phyloP scores from a whole-genome alignment of 2,113 vertebrate species.

The Falco punctatus region DNA sequence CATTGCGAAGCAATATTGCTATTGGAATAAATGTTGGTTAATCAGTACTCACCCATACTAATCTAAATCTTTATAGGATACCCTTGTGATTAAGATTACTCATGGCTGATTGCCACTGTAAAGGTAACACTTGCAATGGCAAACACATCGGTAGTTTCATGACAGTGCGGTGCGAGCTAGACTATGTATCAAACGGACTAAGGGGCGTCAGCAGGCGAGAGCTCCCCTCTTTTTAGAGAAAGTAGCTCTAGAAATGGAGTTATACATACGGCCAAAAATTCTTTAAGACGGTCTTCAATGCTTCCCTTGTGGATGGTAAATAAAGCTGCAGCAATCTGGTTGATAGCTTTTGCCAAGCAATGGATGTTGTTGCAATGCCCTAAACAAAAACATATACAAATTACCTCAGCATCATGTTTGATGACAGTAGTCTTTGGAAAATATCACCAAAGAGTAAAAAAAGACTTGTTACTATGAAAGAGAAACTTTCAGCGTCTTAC shows the following conservation, averaged over 20 bases:
- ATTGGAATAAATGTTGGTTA: not conserved
- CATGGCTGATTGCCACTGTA: not conserved
- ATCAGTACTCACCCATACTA: not conserved
- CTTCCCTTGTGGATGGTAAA: slow-evolving; percentile 99
- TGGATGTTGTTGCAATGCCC: slow-evolving; percentile 99
- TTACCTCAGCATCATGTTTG: not conserved
- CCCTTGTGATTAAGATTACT: not conserved
- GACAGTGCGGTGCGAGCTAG: not conserved
- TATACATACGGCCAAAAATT: slow-evolving; percentile 93
- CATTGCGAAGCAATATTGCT: not conserved
- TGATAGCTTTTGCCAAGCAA: slow-evolving; percentile 98
- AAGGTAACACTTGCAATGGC: not conserved
- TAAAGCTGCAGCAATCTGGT: slow-evolving; percentile 97
- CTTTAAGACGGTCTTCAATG: slow-evolving; percentile 98
- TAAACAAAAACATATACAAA: slow-evolving; percentile 69
- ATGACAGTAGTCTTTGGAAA: not conserved
- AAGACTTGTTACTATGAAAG: not conserved
- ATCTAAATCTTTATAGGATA: not conserved
- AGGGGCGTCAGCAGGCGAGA: not conserved
- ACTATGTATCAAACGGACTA: not conserved
- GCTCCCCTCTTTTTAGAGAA: not conserved
- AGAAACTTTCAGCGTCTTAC: not conserved
- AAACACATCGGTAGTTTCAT: not conserved
- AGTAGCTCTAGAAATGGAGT: not conserved
- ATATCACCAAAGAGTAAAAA: not conserved